A percentile compares a stretch with the other conserved stretches of the same genome.
These are phyloP conservation scores for Varanus komodoensis DNA, from an alignment of 2,113 vertebrate species.

Conservation along the genomic window DNA sequence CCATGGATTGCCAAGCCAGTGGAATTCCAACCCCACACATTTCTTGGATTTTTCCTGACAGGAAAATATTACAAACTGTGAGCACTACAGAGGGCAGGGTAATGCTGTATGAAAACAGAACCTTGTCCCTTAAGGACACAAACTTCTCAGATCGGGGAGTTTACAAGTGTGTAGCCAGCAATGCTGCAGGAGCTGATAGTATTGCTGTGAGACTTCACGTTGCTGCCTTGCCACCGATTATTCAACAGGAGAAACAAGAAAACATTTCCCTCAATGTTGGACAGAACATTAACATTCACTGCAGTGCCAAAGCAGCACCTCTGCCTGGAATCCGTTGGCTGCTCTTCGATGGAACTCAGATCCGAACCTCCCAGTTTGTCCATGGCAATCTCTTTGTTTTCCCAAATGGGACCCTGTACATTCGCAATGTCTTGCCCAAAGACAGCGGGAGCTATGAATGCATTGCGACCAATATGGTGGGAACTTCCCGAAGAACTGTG, in stretches of 20 bases:
- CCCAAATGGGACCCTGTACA: constrained; percentile 90
- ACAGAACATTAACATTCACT: constrained; percentile 81
- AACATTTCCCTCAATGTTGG: constrained; percentile 81
- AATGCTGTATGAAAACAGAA: constrained; percentile 80
- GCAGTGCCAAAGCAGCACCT: constrained; percentile 83
- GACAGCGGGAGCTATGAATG: constrained; percentile 88
- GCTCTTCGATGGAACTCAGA: constrained; percentile 78
- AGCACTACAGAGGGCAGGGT: constrained; percentile 67
- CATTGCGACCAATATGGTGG: constrained; percentile 82
- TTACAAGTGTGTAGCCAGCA: constrained; percentile 89
- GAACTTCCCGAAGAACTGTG: constrained; percentile 79
- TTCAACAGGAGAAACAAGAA: constrained; percentile 82
- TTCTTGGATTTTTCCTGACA: constrained; percentile 89
- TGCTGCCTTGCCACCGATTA: constrained; percentile 81
- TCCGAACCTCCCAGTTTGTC: constrained; percentile 84
- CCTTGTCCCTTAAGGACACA: constrained; percentile 80
- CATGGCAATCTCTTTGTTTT: constrained; percentile 84
- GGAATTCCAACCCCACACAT: constrained; percentile 83
- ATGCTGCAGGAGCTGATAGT: constrained; percentile 83
- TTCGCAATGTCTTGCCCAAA: constrained; percentile 71
- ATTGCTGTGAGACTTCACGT: constrained; percentile 84
- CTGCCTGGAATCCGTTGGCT: constrained; percentile 84
- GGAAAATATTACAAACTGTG: constrained; percentile 69
- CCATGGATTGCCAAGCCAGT: constrained; percentile 84
- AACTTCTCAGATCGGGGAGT: constrained; percentile 83